A percentile compares a stretch with the other conserved stretches of the same genome.
Evolutionary conservation across 2,113 vertebrate genomes (phyloP).

Genomic region (Perca flavescens): DNA sequence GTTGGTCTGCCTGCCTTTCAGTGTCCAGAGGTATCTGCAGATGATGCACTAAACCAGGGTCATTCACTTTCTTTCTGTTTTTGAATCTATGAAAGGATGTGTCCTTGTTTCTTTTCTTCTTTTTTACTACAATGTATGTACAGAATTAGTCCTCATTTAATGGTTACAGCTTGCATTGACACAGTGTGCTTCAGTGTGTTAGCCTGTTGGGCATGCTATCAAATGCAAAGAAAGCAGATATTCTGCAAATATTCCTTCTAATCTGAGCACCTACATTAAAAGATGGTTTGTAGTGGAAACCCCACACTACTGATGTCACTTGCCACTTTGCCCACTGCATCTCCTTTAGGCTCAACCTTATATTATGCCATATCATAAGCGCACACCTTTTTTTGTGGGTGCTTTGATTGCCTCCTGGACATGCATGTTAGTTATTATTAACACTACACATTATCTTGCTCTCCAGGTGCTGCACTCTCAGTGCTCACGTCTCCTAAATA

Average conservation of each 20-base stretch:
- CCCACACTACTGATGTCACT: not conserved
- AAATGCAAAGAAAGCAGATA: not conserved
- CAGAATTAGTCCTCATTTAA: not conserved
- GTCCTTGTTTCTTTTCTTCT: not conserved
- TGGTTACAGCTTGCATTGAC: not conserved
- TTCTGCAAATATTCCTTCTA: not conserved
- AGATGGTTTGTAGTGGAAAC: not conserved
- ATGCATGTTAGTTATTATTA: not conserved
- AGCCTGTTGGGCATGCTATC: not conserved
- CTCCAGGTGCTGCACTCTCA: not conserved
- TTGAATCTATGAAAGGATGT: not conserved
- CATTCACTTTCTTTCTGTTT: not conserved
- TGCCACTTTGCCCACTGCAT: not conserved
- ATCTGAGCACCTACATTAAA: not conserved
- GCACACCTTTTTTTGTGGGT: accelerated
- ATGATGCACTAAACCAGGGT: not conserved
- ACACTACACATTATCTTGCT: not conserved
- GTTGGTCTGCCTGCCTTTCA: not conserved
- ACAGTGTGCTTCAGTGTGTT: not conserved
- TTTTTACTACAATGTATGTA: not conserved
- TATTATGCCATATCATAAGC: not conserved
- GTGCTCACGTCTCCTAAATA: not conserved
- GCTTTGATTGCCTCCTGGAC: not conserved
- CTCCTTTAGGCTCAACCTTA: not conserved
- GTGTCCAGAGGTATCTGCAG: not conserved